These are phyloP conservation scores for Pantelozetes paolii DNA, from an alignment of 2,888 invertebrate genomes.

Conservation along the genomic window DNA sequence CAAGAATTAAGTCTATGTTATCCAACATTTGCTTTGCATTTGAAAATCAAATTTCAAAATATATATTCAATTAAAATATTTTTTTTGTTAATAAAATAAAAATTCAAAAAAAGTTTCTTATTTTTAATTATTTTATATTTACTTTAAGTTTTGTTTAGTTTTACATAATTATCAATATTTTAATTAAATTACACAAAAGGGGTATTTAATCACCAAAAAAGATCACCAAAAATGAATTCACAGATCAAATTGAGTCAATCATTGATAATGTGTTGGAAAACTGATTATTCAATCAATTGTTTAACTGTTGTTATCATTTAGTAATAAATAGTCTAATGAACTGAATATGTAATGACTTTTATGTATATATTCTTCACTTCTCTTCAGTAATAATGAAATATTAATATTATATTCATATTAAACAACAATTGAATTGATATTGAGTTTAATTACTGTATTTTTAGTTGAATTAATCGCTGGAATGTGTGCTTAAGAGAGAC, in stretches of 20 bases:
- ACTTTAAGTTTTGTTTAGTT: neutral
- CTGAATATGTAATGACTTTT: constrained; percentile 29
- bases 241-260: constrained; percentile 28
- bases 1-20: neutral
- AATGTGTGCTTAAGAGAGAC: neutral
- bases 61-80: neutral
- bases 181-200: constrained; percentile 14
- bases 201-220: constrained; percentile 29
- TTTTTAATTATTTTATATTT: neutral
- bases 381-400: neutral
- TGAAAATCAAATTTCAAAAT: neutral
- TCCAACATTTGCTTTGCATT: neutral
- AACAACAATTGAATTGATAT: constrained; percentile 12
- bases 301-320: neutral
- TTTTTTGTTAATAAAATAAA: neutral
- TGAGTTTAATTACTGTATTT: constrained; percentile 2
- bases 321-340: constrained; percentile 18
- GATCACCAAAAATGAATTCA: constrained; percentile 31
- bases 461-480: neutral
- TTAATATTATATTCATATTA: neutral
- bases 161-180: neutral
- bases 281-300: constrained; percentile 20
- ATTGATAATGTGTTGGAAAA: constrained; percentile 6
- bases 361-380: neutral
- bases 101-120: neutral